These are phyloP conservation scores for Chrysaora quinquecirrha DNA, from an alignment of 30 jellyfish, hydroid and myxozoan species.

Conservation along the genomic window DNA sequence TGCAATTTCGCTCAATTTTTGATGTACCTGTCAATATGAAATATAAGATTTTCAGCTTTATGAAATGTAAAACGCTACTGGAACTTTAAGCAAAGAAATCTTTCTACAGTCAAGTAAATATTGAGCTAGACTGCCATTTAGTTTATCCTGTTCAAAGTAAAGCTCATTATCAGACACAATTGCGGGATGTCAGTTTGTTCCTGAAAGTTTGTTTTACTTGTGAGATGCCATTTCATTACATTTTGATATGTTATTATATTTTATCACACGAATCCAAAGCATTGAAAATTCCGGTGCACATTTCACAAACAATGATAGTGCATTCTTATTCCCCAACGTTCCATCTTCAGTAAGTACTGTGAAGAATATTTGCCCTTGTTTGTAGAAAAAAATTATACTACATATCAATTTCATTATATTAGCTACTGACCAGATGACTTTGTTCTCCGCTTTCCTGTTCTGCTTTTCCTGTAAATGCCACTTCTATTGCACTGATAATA, in stretches of 20 bases:
- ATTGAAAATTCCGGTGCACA: not conserved
- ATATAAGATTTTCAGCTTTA: not conserved
- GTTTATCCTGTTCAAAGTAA: not conserved
- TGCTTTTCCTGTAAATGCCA: conserved; percentile 35
- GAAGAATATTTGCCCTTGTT: no score
- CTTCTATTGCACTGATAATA: conserved; percentile 32
- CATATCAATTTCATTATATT: not conserved
- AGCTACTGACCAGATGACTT: conserved; percentile 31
- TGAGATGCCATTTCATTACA: no score
- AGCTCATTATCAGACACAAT: not conserved
- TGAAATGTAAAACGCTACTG: not conserved
- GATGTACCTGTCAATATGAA: conserved; percentile 43
- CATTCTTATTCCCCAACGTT: not conserved
- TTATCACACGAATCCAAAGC: not conserved
- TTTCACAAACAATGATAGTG: not conserved
- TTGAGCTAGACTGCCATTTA: not conserved
- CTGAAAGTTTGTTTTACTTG: no score
- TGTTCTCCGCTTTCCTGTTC: conserved; percentile 33
- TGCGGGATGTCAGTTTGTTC: not conserved
- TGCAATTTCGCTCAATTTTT: conserved; percentile 55
- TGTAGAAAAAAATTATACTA: no score
- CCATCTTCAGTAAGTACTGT: no score
- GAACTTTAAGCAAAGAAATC: not conserved
- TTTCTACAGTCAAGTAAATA: not conserved
- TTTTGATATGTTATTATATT: no score